Evolutionary conservation across 2,797 vertebrate genomes (phyloP).

Genomic region (Cynodonichthys magdalenae): DNA sequence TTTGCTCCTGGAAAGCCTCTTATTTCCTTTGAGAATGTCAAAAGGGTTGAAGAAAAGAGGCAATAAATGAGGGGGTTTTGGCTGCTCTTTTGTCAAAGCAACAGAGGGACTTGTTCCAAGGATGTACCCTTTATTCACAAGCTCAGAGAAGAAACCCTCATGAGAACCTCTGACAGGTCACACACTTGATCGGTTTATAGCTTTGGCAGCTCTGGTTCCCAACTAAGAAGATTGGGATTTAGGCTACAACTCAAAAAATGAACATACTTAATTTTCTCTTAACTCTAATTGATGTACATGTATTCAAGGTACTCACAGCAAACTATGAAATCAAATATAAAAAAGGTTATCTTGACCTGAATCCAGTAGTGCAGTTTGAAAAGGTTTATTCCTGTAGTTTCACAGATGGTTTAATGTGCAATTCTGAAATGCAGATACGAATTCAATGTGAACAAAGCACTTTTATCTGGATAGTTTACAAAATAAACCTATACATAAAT

Average conservation of each 20-base stretch:
- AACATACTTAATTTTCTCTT: constrained; percentile 38
- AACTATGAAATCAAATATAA: no score
- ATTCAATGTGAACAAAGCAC: no score
- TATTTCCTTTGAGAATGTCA: constrained; percentile 35
- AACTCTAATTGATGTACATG: constrained; percentile 50
- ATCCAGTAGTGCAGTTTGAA: no score
- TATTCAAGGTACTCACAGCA: neutral
- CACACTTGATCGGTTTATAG: constrained; percentile 68
- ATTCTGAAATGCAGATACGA: no score
- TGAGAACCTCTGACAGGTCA: constrained; percentile 66
- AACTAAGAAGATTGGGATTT: constrained; percentile 52
- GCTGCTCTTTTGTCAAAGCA: constrained; percentile 70
- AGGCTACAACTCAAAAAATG: constrained; percentile 62
- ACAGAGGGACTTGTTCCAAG: constrained; percentile 67
- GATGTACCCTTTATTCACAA: constrained; percentile 67
- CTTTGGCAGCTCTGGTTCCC: constrained; percentile 55
- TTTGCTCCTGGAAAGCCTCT: constrained; percentile 34
- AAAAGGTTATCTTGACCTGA: no score
- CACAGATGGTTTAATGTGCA: no score
- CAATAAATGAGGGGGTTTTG: constrained; percentile 67
- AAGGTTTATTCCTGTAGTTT: no score
- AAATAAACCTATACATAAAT: no score
- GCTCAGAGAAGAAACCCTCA: constrained; percentile 39
- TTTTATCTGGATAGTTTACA: no score
- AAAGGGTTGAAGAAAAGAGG: constrained; percentile 32